These are phyloP conservation scores for Cephalopterus ornatus DNA, from an alignment of 2,113 vertebrate species.

Conservation along the genomic window DNA sequence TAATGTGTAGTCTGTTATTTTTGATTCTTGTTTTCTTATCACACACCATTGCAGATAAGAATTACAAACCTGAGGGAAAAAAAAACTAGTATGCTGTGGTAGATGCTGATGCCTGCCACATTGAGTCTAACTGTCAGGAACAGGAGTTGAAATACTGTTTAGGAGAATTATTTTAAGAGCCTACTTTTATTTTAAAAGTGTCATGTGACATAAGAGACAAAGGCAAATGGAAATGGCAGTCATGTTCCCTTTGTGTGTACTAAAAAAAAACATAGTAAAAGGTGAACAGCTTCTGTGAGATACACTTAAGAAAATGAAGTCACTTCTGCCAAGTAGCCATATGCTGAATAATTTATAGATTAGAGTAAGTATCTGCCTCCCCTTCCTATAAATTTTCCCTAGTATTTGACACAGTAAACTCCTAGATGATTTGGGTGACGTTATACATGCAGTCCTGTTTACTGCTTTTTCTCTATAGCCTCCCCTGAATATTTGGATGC, in stretches of 20 bases:
- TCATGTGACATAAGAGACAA: neutral
- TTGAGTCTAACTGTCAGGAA: neutral
- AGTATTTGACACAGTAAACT: neutral
- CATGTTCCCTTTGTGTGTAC: neutral
- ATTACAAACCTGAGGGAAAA: neutral
- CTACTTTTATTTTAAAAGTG: neutral
- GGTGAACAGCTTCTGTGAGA: neutral
- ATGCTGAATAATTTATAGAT: neutral
- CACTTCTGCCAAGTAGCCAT: neutral
- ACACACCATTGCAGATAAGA: neutral
- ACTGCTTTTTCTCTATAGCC: neutral
- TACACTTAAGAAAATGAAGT: neutral
- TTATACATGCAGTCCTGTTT: neutral
- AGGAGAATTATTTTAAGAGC: neutral
- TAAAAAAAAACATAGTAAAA: neutral
- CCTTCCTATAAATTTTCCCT: neutral
- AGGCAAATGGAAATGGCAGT: neutral
- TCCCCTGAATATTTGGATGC: neutral
- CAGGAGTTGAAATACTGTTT: neutral
- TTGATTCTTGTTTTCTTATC: neutral
- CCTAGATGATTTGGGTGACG: neutral
- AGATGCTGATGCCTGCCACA: neutral
- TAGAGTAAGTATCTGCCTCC: neutral
- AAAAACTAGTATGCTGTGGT: neutral
- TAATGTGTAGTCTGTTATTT: neutral